A percentile compares a stretch with the other conserved stretches of the same genome.
Conservation (phyloP, 53 echinoderm and acorn worm species). For the Apostichopus leukothele region DNA sequence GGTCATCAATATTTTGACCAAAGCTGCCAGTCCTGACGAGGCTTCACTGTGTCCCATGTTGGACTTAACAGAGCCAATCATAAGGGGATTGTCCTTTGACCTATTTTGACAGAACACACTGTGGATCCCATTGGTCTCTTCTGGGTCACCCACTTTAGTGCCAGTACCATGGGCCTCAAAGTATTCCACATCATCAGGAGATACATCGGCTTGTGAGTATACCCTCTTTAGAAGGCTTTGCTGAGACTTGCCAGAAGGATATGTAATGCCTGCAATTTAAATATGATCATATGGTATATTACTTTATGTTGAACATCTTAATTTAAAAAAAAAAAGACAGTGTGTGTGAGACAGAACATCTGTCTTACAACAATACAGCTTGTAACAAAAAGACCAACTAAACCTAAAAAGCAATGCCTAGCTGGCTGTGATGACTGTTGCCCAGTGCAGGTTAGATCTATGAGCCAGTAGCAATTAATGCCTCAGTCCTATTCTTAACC, state of each 20-base stretch:
- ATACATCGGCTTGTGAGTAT: slow-evolving; percentile 66
- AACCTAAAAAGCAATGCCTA: too few species aligned
- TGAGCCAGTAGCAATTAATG: too few species aligned
- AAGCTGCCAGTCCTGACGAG: slow-evolving; percentile 78
- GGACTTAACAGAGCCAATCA: slow-evolving; percentile 86
- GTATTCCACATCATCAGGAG: slow-evolving; percentile 70
- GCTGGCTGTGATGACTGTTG: too few species aligned
- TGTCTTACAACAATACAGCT: neutral
- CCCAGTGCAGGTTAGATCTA: too few species aligned
- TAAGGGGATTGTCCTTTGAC: slow-evolving; percentile 59
- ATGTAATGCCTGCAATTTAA: slow-evolving; percentile 63
- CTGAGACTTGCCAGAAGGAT: slow-evolving; percentile 69
- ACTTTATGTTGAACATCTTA: too few species aligned
- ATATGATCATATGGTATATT: too few species aligned
- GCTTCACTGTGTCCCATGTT: slow-evolving; percentile 88
- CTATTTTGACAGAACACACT: slow-evolving; percentile 70
- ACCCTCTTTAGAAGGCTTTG: slow-evolving; percentile 56
- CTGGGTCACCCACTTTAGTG: slow-evolving; percentile 80
- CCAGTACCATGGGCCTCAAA: slow-evolving; percentile 89
- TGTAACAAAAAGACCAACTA: too few species aligned
- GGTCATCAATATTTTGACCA: slow-evolving; percentile 63
- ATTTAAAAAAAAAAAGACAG: neutral
- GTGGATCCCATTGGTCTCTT: slow-evolving; percentile 71
- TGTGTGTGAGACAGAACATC: neutral
- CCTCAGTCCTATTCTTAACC: too few species aligned